Evolutionary conservation across 2,888 invertebrate species (phyloP).

Genomic region (Lissonota sp.): DNA sequence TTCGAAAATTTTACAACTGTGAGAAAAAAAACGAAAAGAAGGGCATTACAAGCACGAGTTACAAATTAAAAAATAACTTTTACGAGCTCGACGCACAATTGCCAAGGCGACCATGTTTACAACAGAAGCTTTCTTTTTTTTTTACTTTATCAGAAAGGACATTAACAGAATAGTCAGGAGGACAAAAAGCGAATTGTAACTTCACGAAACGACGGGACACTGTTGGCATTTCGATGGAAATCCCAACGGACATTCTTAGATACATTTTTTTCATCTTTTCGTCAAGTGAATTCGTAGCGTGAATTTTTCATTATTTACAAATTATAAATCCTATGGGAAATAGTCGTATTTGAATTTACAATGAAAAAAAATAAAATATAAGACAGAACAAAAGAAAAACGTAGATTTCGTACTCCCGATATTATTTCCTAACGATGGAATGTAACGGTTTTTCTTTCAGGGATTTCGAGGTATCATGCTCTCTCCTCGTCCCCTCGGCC

Average conservation of each 20-base stretch:
- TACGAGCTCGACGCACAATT: slow-evolving; percentile 6
- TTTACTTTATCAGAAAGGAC: neutral
- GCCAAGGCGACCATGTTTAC: neutral
- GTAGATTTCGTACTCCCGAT: slow-evolving; percentile 23
- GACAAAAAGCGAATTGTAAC: neutral
- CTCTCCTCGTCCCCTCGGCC: slow-evolving; percentile 5
- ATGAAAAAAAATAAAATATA: slow-evolving; percentile 38
- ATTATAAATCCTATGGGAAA: slow-evolving; percentile 40
- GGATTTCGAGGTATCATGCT: neutral
- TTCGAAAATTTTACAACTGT: neutral
- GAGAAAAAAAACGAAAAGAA: slow-evolving; percentile 16
- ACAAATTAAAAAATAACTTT: slow-evolving; percentile 1
- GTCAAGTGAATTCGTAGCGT: neutral
- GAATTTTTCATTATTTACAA: slow-evolving; percentile 54
- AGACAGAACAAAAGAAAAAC: neutral
- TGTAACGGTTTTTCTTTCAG: slow-evolving; percentile 39
- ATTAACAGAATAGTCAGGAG: neutral
- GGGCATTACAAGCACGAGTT: neutral
- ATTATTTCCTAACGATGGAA: slow-evolving; percentile 54
- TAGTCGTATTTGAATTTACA: slow-evolving; percentile 43
- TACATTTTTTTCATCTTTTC: neutral
- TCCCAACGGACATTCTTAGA: neutral
- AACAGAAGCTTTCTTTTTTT: neutral
- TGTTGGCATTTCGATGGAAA: slow-evolving; percentile 5
- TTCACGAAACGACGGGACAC: slow-evolving; percentile 11